Evolutionary conservation across 2,888 invertebrate genomes (phyloP).

Genomic region (Blastobasis lacticolella): DNA sequence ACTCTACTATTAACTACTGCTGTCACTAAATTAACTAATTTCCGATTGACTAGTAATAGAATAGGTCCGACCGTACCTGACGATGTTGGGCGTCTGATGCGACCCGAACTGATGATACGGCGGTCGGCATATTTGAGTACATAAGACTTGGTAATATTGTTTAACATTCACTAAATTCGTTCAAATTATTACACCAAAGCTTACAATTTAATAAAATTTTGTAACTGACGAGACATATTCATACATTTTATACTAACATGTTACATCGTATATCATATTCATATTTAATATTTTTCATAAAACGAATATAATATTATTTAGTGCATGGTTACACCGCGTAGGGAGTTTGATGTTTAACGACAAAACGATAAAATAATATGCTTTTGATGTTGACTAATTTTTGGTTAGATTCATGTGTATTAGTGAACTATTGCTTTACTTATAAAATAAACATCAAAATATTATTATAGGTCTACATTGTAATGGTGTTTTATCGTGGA

Average conservation of each 20-base stretch:
- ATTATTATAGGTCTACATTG: slow-evolving; percentile 36
- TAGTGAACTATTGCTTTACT: slow-evolving; percentile 41
- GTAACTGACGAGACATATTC: slow-evolving; percentile 16
- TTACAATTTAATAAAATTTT: background rate
- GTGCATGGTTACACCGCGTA: slow-evolving; percentile 36
- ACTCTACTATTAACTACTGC: slow-evolving; percentile 27
- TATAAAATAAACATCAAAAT: slow-evolving; percentile 21
- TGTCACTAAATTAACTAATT: background rate
- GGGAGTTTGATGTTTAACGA: slow-evolving; percentile 26
- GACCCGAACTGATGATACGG: background rate
- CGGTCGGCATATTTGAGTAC: background rate
- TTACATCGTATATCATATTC: slow-evolving; percentile 12
- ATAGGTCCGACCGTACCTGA: no score
- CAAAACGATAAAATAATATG: slow-evolving; percentile 22
- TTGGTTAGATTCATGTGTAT: slow-evolving; percentile 30
- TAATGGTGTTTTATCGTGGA: slow-evolving; percentile 24
- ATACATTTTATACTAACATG: slow-evolving; percentile 27
- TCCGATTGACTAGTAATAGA: no score
- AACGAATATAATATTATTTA: slow-evolving; percentile 28
- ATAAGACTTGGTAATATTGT: background rate
- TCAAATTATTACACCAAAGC: slow-evolving; percentile 17
- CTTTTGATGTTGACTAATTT: slow-evolving; percentile 47
- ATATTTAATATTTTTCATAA: slow-evolving; percentile 33
- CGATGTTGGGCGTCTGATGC: no score
- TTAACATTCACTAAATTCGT: background rate